These are phyloP conservation scores for Cataglyphis cursor DNA, from an alignment of 2,888 invertebrate species.

Conservation along the genomic window DNA sequence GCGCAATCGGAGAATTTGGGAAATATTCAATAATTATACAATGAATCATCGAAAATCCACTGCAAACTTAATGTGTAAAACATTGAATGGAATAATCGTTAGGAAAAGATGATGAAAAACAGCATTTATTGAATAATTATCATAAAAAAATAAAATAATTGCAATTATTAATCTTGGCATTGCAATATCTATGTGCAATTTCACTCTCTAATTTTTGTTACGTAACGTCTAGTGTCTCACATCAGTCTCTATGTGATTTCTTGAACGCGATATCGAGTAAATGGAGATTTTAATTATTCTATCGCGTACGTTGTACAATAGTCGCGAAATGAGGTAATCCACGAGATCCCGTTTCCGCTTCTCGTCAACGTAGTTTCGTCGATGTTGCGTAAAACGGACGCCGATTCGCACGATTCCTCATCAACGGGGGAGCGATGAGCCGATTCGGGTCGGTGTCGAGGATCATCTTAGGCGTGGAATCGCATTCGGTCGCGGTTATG, in stretches of 20 bases:
- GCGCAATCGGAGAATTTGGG: neutral
- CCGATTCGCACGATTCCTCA: constrained; percentile 73
- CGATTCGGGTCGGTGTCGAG: constrained; percentile 43
- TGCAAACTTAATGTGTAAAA: neutral
- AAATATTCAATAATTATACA: neutral
- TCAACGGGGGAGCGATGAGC: constrained; percentile 54
- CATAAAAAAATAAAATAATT: neutral
- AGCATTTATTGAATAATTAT: neutral
- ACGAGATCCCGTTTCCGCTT: constrained; percentile 45
- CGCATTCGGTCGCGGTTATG: constrained; percentile 73
- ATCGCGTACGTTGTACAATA: constrained; percentile 9
- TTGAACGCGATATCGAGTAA: constrained; percentile 12
- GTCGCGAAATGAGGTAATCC: constrained; percentile 30
- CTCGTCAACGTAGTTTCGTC: constrained; percentile 18
- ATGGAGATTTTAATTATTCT: constrained; percentile 37
- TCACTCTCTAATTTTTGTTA: neutral
- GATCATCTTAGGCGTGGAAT: constrained; percentile 61
- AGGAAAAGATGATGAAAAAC: neutral
- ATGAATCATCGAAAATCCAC: neutral
- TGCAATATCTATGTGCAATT: neutral
- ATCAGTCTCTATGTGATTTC: constrained; percentile 19
- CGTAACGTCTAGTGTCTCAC: neutral
- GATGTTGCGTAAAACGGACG: constrained; percentile 66
- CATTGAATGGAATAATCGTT: neutral
- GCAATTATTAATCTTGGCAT: neutral